Evolutionary conservation across 2,888 invertebrate genomes (phyloP).

Genomic region (Zygothrica quintamaculata): DNA sequence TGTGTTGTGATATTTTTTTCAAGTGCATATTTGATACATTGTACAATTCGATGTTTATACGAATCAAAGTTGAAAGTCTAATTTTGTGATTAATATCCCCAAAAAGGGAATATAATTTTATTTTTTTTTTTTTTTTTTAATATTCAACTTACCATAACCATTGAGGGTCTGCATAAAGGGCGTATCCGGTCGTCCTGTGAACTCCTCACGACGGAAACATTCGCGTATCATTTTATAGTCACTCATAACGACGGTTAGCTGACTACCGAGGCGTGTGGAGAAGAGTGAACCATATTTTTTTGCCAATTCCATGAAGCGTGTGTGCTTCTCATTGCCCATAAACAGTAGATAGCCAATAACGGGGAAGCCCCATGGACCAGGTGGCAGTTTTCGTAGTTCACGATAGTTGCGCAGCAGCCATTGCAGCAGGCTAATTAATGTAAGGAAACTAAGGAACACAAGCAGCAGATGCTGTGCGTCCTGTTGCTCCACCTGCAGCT

Average conservation of each 20-base stretch:
- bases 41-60: too few relatives aligned
- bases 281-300: conserved; percentile 92
- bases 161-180: conserved; percentile 94
- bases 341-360: conserved; percentile 93
- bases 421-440: conserved; percentile 82
- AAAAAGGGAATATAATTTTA: too few relatives aligned
- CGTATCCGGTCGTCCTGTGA: conserved; percentile 94
- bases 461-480: conserved; percentile 82
- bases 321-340: conserved; percentile 90
- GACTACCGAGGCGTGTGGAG: conserved; percentile 92
- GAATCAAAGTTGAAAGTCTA: too few relatives aligned
- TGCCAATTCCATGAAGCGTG: conserved; percentile 91
- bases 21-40: too few relatives aligned
- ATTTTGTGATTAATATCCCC: too few relatives aligned
- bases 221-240: conserved; percentile 94
- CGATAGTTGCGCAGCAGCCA: conserved; percentile 82
- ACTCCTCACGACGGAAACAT: conserved; percentile 93
- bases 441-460: conserved; percentile 81
- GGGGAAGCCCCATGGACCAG: conserved; percentile 95
- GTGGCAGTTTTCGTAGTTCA: conserved; percentile 87
- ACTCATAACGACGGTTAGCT: conserved; percentile 93
- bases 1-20: too few relatives aligned
- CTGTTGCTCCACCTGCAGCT: conserved; percentile 76
- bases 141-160: conserved; percentile 95
- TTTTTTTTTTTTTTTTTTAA: too few relatives aligned